A percentile compares a stretch with the other conserved stretches of the same genome.
Conservation (phyloP, 1,140 invertebrate genomes). For the Elysia chlorotica region DNA sequence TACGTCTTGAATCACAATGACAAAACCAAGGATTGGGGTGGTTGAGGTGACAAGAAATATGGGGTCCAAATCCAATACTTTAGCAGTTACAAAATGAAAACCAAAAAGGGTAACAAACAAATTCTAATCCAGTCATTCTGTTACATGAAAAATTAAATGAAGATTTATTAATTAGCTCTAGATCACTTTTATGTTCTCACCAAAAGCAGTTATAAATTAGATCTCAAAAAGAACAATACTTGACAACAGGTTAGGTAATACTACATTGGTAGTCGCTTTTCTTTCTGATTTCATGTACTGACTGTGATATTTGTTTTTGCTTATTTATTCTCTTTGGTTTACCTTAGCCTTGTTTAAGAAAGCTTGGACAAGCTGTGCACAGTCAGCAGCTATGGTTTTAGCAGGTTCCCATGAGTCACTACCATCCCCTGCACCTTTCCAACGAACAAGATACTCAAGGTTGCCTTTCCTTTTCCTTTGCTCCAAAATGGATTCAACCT, state of each 20-base stretch:
- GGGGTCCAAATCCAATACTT: too few species aligned
- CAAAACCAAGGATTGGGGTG: too few species aligned
- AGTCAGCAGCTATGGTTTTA: neutral
- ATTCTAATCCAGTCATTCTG: too few species aligned
- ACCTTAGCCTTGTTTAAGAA: neutral
- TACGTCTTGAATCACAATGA: too few species aligned
- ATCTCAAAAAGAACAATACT: neutral
- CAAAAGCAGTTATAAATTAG: too few species aligned
- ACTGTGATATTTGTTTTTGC: neutral
- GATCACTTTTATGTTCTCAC: too few species aligned
- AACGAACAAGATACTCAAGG: conserved; percentile 18
- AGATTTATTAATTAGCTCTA: too few species aligned
- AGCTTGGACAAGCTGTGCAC: conserved; percentile 6
- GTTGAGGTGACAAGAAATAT: too few species aligned
- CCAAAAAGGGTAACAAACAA: too few species aligned
- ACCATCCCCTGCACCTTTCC: conserved; percentile 11
- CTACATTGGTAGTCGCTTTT: neutral
- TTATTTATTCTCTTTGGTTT: neutral
- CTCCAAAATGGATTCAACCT: conserved; percentile 16
- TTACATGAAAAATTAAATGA: too few species aligned
- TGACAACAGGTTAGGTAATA: neutral
- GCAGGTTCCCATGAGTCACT: conserved; percentile 18
- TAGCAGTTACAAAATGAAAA: too few species aligned
- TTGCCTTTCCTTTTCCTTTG: conserved; percentile 14
- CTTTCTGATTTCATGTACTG: neutral